Base-by-base conservation (phyloP, 2,888 invertebrate species). In the Xestia ashworthii region DNA sequence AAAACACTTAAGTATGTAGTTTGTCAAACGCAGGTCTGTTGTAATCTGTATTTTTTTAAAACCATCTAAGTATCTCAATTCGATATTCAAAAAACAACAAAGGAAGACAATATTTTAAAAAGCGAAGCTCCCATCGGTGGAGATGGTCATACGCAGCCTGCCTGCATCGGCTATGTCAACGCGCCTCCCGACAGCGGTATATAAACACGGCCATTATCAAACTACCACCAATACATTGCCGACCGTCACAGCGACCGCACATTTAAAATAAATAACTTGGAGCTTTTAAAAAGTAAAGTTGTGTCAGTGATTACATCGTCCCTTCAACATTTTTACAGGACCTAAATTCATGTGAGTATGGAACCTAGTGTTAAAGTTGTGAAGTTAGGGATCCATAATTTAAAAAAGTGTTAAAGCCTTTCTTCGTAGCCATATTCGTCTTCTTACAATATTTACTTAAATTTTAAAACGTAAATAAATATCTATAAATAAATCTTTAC, bases 151-250 rank as follows among this genome's bases (percentile, higher is more conserved):
- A 88, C 91, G 90, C 93, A 92, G 90, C 90, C 91, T 89, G 89
- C 91, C 91, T 93, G 93, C 92, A 92, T 89, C 88, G 92, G 89
- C 89, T 91, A 91, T 91, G 93, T 89, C 92, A 92, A 91, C 91
- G 91, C 89, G 92, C 91, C 92, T 91, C 89, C 89, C 84, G 87
- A 87, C 83, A 90, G 84, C 86, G 89, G 91, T 96, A 96, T 96
- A 96, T 94, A 96, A 95, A 92, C 92, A 90, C 90, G 90, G 88
- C 89, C 92, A 90, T 93, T 94, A 94, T 94, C 95, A 94, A 89
- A 90, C 93, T 89, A 90, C 91, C 91, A 93, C 93, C 95, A 96
- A 96, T 96, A 95, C 95, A 94, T 95, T 93, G 95, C 94, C 93
- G 93, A 91, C 95, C 91, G 95, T 94, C 95, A 93, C 91, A 93